A percentile compares a stretch with the other conserved stretches of the same genome.
These are phyloP conservation scores for Plotosus lineatus DNA, from an alignment of 2,113 vertebrate species.

Conservation along the genomic window DNA sequence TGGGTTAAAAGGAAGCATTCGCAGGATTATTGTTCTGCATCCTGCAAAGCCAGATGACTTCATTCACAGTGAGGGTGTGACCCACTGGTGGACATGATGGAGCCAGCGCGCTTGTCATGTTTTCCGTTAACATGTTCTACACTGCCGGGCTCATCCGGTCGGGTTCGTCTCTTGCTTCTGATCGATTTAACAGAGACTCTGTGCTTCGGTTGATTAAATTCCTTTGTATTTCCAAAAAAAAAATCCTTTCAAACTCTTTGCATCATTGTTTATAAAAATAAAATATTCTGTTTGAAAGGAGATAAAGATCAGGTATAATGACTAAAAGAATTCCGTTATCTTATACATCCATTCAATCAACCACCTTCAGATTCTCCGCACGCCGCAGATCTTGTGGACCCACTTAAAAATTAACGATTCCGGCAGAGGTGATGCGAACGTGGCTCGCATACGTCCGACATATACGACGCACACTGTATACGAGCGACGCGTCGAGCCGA, in stretches of 20 bases:
- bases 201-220: not conserved
- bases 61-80: constrained; percentile 35
- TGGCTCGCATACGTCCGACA: not conserved
- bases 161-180: not conserved
- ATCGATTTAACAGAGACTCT: not conserved
- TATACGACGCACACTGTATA: not conserved
- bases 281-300: not conserved
- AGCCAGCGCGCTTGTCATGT: constrained; percentile 39
- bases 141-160: not conserved
- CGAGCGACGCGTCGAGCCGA: not conserved
- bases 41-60: constrained; percentile 28
- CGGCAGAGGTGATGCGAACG: not conserved
- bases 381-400: not conserved
- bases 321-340: not conserved
- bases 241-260: not conserved
- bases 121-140: constrained; percentile 36
- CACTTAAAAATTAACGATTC: not conserved
- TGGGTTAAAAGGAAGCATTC: constrained; percentile 32
- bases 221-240: not conserved
- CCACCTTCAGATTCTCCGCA: not conserved
- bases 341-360: not conserved
- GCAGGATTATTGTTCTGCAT: not conserved
- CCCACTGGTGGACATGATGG: constrained; percentile 34
- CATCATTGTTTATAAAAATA: not conserved
- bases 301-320: not conserved